phyloP scores from a whole-genome alignment of 2,113 vertebrate genomes.

The Pterophyllum scalare region DNA sequence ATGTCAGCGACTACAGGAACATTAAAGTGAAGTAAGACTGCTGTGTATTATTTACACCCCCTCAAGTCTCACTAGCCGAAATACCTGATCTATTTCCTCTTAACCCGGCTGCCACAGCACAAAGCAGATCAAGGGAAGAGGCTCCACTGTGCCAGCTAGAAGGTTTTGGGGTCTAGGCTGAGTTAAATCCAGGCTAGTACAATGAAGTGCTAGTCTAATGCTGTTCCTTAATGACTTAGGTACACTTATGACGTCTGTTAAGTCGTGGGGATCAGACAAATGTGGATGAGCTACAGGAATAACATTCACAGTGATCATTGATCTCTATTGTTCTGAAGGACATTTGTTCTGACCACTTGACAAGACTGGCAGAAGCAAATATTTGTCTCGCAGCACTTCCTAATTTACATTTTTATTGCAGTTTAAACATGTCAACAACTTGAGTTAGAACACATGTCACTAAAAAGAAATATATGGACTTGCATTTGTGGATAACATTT shows the following conservation, averaged over 20 bases:
- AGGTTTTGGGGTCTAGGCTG: slow-evolving; percentile 42
- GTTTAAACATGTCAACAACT: background rate
- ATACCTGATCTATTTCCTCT: slow-evolving; percentile 7
- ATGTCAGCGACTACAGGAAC: background rate
- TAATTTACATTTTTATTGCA: background rate
- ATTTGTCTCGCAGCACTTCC: background rate
- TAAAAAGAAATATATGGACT: background rate
- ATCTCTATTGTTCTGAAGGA: slow-evolving; percentile 27
- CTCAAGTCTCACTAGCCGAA: background rate
- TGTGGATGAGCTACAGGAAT: slow-evolving; percentile 18
- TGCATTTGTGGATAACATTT: background rate
- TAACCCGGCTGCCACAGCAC: background rate
- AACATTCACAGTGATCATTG: slow-evolving; percentile 31
- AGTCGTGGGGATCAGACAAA: slow-evolving; percentile 34
- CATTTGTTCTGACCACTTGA: background rate
- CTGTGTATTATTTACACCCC: background rate
- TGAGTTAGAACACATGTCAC: background rate
- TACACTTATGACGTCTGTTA: slow-evolving; percentile 54
- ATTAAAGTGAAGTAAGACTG: background rate
- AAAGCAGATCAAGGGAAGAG: slow-evolving; percentile 17
- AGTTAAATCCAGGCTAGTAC: slow-evolving; percentile 47
- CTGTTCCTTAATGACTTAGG: slow-evolving; percentile 34
- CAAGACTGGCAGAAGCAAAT: slow-evolving; percentile 7
- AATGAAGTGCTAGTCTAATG: slow-evolving; percentile 33
- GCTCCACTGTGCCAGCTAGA: slow-evolving; percentile 10